Conservation (phyloP, 2,888 invertebrate genomes). For the Graphium colonna region DNA sequence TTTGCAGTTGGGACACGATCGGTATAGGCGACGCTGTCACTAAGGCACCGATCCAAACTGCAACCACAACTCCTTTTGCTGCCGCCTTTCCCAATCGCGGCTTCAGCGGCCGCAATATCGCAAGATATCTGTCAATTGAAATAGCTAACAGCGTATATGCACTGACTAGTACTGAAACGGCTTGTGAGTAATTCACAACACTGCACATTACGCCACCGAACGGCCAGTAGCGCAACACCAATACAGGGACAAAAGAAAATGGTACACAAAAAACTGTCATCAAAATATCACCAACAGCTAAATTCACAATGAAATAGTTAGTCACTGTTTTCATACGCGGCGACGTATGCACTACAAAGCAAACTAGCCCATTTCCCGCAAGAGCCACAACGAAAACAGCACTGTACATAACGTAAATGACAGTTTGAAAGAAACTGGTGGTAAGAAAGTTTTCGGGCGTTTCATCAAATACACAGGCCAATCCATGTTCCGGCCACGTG, state of each 20-base stretch:
- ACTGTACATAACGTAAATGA: conserved; percentile 85
- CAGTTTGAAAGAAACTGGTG: conserved; percentile 79
- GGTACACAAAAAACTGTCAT: conserved; percentile 95
- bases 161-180: conserved; percentile 89
- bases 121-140: conserved; percentile 89
- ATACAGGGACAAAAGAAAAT: conserved; percentile 90
- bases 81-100: conserved; percentile 84
- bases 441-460: conserved; percentile 42
- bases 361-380: conserved; percentile 89
- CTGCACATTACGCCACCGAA: conserved; percentile 91
- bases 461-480: conserved; percentile 10
- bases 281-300: conserved; percentile 93
- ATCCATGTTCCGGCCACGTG: conserved; percentile 5
- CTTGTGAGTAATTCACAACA: conserved; percentile 90
- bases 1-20: conserved; percentile 80
- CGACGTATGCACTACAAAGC: conserved; percentile 90
- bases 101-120: conserved; percentile 89
- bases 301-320: conserved; percentile 93
- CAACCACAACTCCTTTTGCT: conserved; percentile 80
- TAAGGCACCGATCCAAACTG: conserved; percentile 85
- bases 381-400: conserved; percentile 85
- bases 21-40: conserved; percentile 87
- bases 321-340: conserved; percentile 95
- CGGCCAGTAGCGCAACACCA: conserved; percentile 92
- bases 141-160: conserved; percentile 93